These are phyloP conservation scores for Thysanoteuthis rhombus DNA, from an alignment of 2,888 invertebrate genomes.

Conservation along the genomic window DNA sequence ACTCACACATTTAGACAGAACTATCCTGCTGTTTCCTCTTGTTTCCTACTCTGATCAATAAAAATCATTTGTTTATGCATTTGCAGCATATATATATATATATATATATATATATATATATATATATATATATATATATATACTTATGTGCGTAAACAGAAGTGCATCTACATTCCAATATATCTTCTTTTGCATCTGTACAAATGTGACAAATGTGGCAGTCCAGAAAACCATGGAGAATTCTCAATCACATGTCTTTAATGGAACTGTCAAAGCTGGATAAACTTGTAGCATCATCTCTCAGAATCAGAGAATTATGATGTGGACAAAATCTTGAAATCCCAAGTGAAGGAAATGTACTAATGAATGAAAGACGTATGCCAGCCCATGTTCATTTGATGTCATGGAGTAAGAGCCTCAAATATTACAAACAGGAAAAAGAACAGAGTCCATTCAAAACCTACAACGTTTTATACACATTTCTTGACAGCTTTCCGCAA, in stretches of 20 bases:
- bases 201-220: neutral
- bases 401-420: neutral
- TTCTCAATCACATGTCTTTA: neutral
- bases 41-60: too few relatives aligned
- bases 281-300: neutral
- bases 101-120: too few relatives aligned
- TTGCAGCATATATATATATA: too few relatives aligned
- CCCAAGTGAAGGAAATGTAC: neutral
- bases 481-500: too few relatives aligned
- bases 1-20: neutral
- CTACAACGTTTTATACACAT: too few relatives aligned
- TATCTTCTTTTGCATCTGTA: neutral
- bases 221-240: neutral
- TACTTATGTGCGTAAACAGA: too few relatives aligned
- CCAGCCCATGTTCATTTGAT: neutral
- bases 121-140: too few relatives aligned
- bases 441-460: too few relatives aligned
- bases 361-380: neutral
- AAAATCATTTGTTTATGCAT: too few relatives aligned
- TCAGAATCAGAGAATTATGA: neutral
- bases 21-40: too few relatives aligned
- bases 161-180: too few relatives aligned
- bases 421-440: too few relatives aligned
- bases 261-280: neutral
- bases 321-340: neutral